A percentile compares a stretch with the other conserved stretches of the same genome.
Conservation (phyloP, 2,113 vertebrate species). For the Sorex araneus region DNA sequence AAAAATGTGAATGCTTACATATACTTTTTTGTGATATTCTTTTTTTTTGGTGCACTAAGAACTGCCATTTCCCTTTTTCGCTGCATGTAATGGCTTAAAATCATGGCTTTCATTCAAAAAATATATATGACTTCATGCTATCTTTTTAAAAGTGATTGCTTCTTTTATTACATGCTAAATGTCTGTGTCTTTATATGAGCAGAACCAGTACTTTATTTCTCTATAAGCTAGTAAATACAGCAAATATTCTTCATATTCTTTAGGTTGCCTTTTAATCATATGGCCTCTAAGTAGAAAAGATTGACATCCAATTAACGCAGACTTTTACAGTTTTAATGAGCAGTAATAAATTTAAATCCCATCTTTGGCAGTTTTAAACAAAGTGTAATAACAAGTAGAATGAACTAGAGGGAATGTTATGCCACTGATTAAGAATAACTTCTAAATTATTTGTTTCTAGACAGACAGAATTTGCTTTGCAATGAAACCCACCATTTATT, state of each 20-base stretch:
- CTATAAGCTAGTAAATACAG: conserved; percentile 70
- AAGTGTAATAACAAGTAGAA: conserved; percentile 84
- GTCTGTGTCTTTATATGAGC: conserved; percentile 31
- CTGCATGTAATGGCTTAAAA: neutral
- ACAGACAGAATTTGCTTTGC: conserved; percentile 75
- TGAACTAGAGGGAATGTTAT: conserved; percentile 80
- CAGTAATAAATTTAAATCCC: conserved; percentile 88
- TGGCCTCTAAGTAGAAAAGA: conserved; percentile 85
- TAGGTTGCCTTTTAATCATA: conserved; percentile 81
- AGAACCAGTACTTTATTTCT: conserved; percentile 55
- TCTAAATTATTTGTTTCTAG: conserved; percentile 79
- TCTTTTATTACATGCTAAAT: conserved; percentile 39
- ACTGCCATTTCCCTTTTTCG: neutral
- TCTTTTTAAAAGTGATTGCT: conserved; percentile 20
- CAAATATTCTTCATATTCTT: conserved; percentile 77
- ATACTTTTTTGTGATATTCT: neutral
- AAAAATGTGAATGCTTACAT: neutral
- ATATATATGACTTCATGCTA: neutral
- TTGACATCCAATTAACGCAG: conserved; percentile 88
- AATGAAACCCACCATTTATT: conserved; percentile 72
- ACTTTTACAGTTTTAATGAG: conserved; percentile 88
- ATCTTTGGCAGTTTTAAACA: conserved; percentile 87
- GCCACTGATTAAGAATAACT: conserved; percentile 86
- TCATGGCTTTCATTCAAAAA: conserved; percentile 39
- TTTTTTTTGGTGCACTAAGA: conserved; percentile 31